Percentiles rank a stretch among this genome's conserved stretches.
phyloP scores from a whole-genome alignment of 1,140 invertebrate genomes.

The Thaumetopoea pityocampa region DNA sequence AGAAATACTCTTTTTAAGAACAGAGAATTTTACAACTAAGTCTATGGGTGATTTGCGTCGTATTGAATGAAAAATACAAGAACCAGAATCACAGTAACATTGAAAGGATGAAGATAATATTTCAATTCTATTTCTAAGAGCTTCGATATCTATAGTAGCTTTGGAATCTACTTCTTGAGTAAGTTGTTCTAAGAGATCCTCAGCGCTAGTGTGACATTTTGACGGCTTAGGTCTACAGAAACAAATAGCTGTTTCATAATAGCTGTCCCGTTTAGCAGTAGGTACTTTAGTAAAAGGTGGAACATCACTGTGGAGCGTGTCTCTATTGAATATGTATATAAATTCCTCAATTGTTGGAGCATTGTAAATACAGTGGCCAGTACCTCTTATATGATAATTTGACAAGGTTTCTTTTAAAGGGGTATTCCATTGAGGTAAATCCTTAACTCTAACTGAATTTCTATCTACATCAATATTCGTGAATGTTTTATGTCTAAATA shows the following conservation, averaged over 20 bases:
- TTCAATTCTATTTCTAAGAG: constrained; percentile 41
- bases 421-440: constrained; percentile 44
- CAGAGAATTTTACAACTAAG: constrained; percentile 62
- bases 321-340: constrained; percentile 69
- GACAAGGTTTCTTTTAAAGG: constrained; percentile 58
- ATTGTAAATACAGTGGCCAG: constrained; percentile 68
- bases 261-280: constrained; percentile 49
- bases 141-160: constrained; percentile 48
- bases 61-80: constrained; percentile 54
- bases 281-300: constrained; percentile 46
- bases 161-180: constrained; percentile 36
- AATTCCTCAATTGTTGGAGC: constrained; percentile 57
- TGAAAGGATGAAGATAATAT: constrained; percentile 52
- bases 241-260: constrained; percentile 66
- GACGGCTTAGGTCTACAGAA: constrained; percentile 59
- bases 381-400: constrained; percentile 67
- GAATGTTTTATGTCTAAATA: constrained; percentile 70
- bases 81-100: constrained; percentile 62
- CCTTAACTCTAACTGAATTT: constrained; percentile 47
- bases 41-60: constrained; percentile 42
- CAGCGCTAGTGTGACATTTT: constrained; percentile 63
- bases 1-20: constrained; percentile 66
- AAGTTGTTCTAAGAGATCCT: constrained; percentile 54
- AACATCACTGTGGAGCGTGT: constrained; percentile 49
- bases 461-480: constrained; percentile 65